Evolutionary conservation across 2,888 invertebrate genomes (phyloP).

Genomic region (Morinoia aosen): DNA sequence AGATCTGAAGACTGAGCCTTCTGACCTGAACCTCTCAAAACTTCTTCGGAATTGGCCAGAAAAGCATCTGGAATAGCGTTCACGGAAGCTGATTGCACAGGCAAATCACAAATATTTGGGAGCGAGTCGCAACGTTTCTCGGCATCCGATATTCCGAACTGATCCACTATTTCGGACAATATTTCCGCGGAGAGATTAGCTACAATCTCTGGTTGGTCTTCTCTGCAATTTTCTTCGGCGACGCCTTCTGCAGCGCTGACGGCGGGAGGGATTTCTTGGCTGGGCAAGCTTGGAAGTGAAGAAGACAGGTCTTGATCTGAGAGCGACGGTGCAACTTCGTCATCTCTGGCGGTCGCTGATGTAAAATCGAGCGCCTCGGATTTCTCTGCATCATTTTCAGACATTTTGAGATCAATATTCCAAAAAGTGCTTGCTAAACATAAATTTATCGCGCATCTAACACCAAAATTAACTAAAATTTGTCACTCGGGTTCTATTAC

Average conservation of each 20-base stretch:
- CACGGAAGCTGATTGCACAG: not conserved
- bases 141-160: not conserved
- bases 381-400: not conserved
- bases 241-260: not conserved
- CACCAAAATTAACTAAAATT: not conserved
- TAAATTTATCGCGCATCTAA: not conserved
- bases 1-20: not conserved
- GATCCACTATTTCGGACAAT: not conserved
- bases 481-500: not conserved
- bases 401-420: not conserved
- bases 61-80: not conserved
- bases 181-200: not conserved
- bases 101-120: not conserved
- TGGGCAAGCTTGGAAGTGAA: conserved; percentile 7
- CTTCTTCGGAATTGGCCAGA: not conserved
- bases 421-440: not conserved
- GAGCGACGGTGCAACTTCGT: not conserved
- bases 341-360: not conserved
- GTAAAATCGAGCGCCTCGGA: not conserved
- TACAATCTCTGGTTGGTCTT: not conserved
- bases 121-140: not conserved
- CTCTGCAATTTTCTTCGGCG: not conserved
- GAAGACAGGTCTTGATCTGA: conserved; percentile 7
- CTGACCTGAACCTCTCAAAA: not conserved
- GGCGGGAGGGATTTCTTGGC: not conserved